Evolutionary conservation across 2,888 invertebrate species (phyloP), one percentile per base, ranked within the genome.

Genomic region (Yponomeuta evonymella): DNA sequence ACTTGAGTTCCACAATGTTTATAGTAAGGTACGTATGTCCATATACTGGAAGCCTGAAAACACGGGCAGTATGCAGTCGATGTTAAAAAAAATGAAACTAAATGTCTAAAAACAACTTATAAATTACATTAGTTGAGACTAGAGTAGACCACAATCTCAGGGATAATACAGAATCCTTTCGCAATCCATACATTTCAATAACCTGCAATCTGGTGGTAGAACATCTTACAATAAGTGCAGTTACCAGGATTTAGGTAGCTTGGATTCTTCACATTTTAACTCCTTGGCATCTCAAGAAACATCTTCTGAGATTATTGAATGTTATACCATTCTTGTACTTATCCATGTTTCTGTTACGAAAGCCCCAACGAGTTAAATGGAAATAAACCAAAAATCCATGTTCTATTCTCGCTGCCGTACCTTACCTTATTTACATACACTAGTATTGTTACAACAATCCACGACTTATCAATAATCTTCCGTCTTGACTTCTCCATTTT

Each of bases 11-110:
- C 73, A 78, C 77, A 77, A 3, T 67, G 67, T 67, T 67, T 48
- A 67, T 30, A 70, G 12, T 51, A 48, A 69, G 48, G 51, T 58
- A 51, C 12, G 58, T 70, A 70, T 58, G 62, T 64, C 36, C 36
- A 51, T 36, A 69, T 10, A 15, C 30, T 74, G 78, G 78, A 85
- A 85, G 81, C 82, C 76, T 75, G 77, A 83, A 83, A 82, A 79
- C 77, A 76, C 82, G 78, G 83, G 82, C 82, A 83, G 82, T 84
- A 79, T 81, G 79, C 82, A 82, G 82, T 84, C 78, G 51, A 12
- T 74, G 79, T 75, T 78, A 74, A 74, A 79, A 75, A 78, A 76
- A 77, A 76, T 23, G 79, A 80, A 84, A 84, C 77, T 81, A 80
- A 83, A 79, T 64, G 75, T 75, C 79, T 79, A 78, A 76, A 85